Base-by-base conservation (phyloP, 2,797 vertebrate genomes). In the Leptoclinus maculatus region DNA sequence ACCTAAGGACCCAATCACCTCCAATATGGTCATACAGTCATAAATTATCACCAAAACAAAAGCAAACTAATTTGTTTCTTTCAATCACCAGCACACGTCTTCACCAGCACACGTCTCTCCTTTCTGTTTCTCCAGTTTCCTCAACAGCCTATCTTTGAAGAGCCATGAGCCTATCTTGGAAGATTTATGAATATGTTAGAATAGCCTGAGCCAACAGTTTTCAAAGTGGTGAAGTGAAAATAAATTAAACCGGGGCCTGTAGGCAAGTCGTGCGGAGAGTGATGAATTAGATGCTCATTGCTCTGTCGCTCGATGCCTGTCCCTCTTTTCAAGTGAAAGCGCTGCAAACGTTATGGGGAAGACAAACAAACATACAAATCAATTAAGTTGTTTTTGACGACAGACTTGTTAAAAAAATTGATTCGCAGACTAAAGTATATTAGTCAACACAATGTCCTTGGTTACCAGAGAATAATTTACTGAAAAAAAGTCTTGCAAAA, bases 141-240 rank as follows among this genome's bases (percentile, higher is more conserved):
- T 90, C 87, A 80, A 86, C 84, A 94, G 91, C 88, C 90, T 91
- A 91, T 95, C 91, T 90, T 78, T 87, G 87, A 93, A 92, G 93
- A 95, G 87, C 90, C 88, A 88, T 85, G 83, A 93, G 92, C 91
- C 90, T 89, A 94, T 95, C 93, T 89, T 36, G 83, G 87, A 95
- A 95, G 95, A 95, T 96, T 95, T 95, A 95, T 96, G 95, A 95
- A 95, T 96, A 94, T 93, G 93, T 95, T 95, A 92, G 94, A 95
- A 96, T 93, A 92, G 95, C 94, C 94, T 95, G 93, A 95, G 95
- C 94, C 95, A 95, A 95, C 94, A 94, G 92, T 95, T 95, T 96
- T 95, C 92, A 94, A 95, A 95, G 94, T 93, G 93, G 93, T 91
- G 94, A 95, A 94, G 93, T 92, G 94, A 95, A 95, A 95, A 95